Base-by-base conservation (phyloP, 2,888 invertebrate species). In the Hemistola chrysoprasaria region DNA sequence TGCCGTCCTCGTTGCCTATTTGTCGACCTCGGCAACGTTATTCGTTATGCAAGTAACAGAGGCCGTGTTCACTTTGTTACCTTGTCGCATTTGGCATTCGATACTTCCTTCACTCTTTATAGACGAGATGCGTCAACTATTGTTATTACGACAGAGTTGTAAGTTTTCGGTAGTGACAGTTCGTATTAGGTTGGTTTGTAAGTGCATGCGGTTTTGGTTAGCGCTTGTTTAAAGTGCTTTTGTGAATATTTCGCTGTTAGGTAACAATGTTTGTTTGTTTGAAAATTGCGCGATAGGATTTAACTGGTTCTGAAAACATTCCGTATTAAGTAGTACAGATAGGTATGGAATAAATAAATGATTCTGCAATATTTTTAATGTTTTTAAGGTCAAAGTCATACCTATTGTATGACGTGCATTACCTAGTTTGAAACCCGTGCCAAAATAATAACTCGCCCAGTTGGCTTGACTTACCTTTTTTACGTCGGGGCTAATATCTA, bases 1-100 rank as follows among this genome's bases (percentile, higher is more conserved):
- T 47, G 49, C 50, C 53, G 59, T 54, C 56, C 29, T 26, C 25
- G 22, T 3, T 9, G 16, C 35, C 47, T 57, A 53, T 56, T 53
- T 42, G 41, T 33, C 48, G 65, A 59, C 69, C 65, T 67, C 62
- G 58, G 60, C 62, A 53, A 47, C 52, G 52, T 62, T n/a, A n/a
- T n/a, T n/a, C n/a, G n/a, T n/a, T n/a, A n/a, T n/a, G n/a, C n/a
- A n/a, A n/a, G n/a, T n/a, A n/a, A n/a, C n/a, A n/a, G n/a, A 23
- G 32, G 30, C 32, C 25, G 41, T 29, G 45, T 33, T 40, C 47
- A 36, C 30, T 22, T 24, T 23, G 41, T 37, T 27, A 22, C 42
- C 33, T 37, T 37, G 42, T 33, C 29, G 20, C 7, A 9, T 11
- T 40, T 44, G 22, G 35, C 35, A 8, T 16, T 26, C 8, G 6